Evolutionary conservation across 53 echinoderm and acorn worm species (phyloP).

Genomic region (Arbacia lixula): DNA sequence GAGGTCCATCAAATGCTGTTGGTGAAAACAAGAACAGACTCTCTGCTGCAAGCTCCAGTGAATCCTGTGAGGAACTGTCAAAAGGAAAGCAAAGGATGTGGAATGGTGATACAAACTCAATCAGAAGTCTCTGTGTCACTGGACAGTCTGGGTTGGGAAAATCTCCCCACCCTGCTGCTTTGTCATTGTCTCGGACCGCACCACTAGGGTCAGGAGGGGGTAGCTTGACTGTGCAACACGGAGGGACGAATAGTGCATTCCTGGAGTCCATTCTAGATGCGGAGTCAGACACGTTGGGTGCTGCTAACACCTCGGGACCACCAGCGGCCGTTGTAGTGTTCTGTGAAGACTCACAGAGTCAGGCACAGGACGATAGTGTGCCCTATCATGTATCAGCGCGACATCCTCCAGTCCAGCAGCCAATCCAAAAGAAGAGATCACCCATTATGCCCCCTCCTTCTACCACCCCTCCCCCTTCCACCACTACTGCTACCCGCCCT

Average conservation of each 20-base stretch:
- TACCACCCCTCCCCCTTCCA: neutral
- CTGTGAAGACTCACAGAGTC: slow-evolving; percentile 44
- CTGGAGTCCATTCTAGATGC: slow-evolving; percentile 5
- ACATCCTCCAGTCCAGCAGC: neutral
- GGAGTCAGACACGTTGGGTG: neutral
- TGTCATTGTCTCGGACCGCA: too few species aligned
- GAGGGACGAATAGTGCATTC: slow-evolving; percentile 1
- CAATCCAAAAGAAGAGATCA: neutral
- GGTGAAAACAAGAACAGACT: too few species aligned
- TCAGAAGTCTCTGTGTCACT: too few species aligned
- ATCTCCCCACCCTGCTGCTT: too few species aligned
- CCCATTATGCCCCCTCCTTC: neutral
- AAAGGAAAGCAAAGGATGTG: too few species aligned
- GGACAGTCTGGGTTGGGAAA: too few species aligned
- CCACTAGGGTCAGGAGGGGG: too few species aligned
- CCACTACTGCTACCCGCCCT: neutral
- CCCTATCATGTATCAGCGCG: neutral
- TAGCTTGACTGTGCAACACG: too few species aligned
- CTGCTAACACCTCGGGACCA: neutral
- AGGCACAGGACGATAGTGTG: neutral
- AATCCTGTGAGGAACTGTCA: too few species aligned
- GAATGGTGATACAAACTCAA: too few species aligned
- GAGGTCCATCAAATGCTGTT: too few species aligned
- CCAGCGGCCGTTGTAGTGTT: slow-evolving; percentile 8
- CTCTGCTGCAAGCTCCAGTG: too few species aligned